Evolutionary conservation across 37 sponge, comb jelly and placozoan genomes (phyloP).

Genomic region (Theonella swinhoei): DNA sequence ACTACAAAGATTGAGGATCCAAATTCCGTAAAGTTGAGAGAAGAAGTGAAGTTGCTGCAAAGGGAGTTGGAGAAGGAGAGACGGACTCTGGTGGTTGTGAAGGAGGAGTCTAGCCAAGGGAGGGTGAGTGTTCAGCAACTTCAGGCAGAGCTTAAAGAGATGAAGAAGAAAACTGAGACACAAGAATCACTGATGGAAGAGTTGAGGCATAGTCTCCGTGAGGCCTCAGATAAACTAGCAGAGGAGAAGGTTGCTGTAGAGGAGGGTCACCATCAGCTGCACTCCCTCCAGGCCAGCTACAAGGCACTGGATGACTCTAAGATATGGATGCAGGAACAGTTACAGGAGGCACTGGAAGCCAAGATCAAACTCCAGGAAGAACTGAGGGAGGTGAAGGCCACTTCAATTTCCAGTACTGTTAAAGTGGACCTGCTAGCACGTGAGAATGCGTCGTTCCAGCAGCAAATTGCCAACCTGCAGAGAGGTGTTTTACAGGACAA

Average conservation of each 20-base stretch:
- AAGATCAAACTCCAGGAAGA: slow-evolving; percentile 63
- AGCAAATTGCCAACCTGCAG: slow-evolving; percentile 64
- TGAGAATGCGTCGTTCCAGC: slow-evolving; percentile 52
- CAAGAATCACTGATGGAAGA: slow-evolving; percentile 18
- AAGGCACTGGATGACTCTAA: slow-evolving; percentile 57
- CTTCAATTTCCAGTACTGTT: slow-evolving; percentile 55
- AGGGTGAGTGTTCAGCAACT: not conserved
- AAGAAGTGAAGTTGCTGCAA: not conserved
- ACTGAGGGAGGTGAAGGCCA: slow-evolving; percentile 48
- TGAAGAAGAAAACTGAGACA: slow-evolving; percentile 16
- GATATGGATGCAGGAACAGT: slow-evolving; percentile 66
- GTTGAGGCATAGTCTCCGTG: slow-evolving; percentile 8
- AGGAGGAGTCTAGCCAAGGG: not conserved
- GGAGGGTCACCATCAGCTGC: slow-evolving; percentile 5
- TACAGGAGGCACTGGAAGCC: slow-evolving; percentile 47
- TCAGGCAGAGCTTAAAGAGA: slow-evolving; percentile 9
- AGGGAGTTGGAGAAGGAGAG: not conserved
- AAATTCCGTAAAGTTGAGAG: not conserved
- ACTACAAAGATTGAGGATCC: not conserved
- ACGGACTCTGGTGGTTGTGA: not conserved
- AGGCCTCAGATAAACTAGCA: slow-evolving; percentile 6
- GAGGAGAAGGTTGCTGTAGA: slow-evolving; percentile 28
- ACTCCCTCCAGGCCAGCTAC: slow-evolving; percentile 35
- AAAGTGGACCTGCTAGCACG: slow-evolving; percentile 55
- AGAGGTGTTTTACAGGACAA: slow-evolving; percentile 70